Percentiles rank a stretch among this genome's conserved stretches.
Evolutionary conservation across 2,797 vertebrate genomes (phyloP).

Genomic region (Anolis apletophallus): DNA sequence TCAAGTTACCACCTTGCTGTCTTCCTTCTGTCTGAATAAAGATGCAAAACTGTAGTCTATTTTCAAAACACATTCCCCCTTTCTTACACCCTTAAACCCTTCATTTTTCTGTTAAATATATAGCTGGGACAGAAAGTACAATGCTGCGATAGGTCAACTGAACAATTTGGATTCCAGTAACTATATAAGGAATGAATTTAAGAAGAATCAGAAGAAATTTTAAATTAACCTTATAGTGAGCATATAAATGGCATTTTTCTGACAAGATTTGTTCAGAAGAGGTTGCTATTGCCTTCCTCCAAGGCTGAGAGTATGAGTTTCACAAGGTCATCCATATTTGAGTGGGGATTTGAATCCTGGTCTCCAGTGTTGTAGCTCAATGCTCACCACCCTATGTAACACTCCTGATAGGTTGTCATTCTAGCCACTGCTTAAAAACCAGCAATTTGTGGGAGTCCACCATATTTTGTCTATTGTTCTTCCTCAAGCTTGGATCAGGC

Average conservation of each 20-base stretch:
- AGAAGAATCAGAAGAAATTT: neutral
- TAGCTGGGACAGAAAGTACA: neutral
- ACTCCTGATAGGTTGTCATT: neutral
- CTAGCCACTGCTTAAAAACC: neutral
- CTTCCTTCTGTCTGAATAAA: neutral
- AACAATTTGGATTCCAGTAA: neutral
- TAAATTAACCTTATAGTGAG: neutral
- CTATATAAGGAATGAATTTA: constrained; percentile 39
- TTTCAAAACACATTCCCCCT: neutral
- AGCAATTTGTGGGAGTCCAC: too few species aligned
- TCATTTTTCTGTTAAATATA: neutral
- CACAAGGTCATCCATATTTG: too few species aligned
- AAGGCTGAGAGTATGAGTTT: too few species aligned
- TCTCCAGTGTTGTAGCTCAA: too few species aligned
- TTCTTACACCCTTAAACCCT: neutral
- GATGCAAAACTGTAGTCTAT: neutral
- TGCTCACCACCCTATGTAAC: neutral
- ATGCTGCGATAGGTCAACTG: neutral
- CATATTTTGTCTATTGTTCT: too few species aligned
- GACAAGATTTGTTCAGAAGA: too few species aligned
- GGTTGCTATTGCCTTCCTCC: too few species aligned
- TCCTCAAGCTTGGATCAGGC: neutral
- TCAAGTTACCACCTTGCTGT: neutral
- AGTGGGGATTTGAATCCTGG: too few species aligned
- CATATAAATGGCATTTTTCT: too few species aligned